Evolutionary conservation across 2,888 invertebrate species (phyloP), one percentile per base, ranked within the genome.

Genomic region (Kryphioiulus occultus): DNA sequence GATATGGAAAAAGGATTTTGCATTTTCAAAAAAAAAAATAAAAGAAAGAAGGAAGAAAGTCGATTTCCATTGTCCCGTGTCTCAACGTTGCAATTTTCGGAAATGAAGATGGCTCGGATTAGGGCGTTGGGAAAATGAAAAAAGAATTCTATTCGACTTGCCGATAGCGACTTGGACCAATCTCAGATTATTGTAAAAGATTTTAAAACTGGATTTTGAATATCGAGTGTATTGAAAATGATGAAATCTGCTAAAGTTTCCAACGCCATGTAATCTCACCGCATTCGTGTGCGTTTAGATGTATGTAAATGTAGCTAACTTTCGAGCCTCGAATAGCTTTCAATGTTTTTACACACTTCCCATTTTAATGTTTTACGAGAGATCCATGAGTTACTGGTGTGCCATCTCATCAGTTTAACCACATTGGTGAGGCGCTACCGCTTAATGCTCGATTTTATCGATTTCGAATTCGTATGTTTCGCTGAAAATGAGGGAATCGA

Each of bases 71-170:
- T 68, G 26, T 68, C n/a, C 68, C 9, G 68, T 9, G 5, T n/a
- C 22, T 68, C 68, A 26, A 68, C 68, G n/a, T 68, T 68, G n/a
- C 68, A n/a, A 68, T 68, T 68, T 68, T 68, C 68, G 68, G 68
- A 68, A 68, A 53, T 68, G 68, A 68, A 68, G 68, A 68, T 68
- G 26, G 68, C n/a, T 68, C 7, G n/a, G 68, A 68, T 68, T 68
- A 68, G 68, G 22, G n/a, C 68, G n/a, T 85, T 85, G 44, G 44
- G 85, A 44, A 19, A 85, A 19, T 15, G 22, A 42, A 85, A 47
- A 85, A 30, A 42, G 30, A 85, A 44, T 42, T 85, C 47, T 26
- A 44, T 85, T 44, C 47, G 42, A 85, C 44, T 9, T 26, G 85
- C 47, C 15, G 44, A 85, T 32, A 85, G 35, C 32, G 5, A 19